Conservation (phyloP, 2,113 vertebrate species). For the Callipepla californica region DNA sequence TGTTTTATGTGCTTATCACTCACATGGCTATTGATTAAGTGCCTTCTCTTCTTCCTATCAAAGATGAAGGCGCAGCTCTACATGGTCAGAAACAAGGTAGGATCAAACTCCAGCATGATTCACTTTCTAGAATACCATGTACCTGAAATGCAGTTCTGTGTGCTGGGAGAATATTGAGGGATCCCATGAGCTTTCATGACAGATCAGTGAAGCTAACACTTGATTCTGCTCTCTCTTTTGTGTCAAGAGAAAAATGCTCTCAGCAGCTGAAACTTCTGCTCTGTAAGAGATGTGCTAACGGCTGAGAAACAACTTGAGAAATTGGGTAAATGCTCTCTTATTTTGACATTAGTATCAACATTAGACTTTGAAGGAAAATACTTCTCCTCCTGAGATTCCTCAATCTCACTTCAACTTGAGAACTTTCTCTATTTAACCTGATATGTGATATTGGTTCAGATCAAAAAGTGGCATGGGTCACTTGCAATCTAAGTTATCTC, state of each 20-base stretch:
- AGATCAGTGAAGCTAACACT: slow-evolving; percentile 3
- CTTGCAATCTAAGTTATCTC: background rate
- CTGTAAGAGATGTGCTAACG: background rate
- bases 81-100: slow-evolving; percentile 1
- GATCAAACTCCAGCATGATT: background rate
- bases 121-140: background rate
- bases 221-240: slow-evolving; percentile 1
- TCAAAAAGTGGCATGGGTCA: background rate
- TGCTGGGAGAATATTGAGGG: slow-evolving; percentile 19
- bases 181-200: background rate
- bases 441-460: background rate
- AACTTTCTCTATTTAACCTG: background rate
- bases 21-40: slow-evolving; percentile 64
- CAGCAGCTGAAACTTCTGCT: background rate
- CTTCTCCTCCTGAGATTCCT: background rate
- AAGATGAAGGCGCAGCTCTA: slow-evolving; percentile 42
- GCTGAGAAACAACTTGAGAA: background rate
- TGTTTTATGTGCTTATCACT: slow-evolving; percentile 57
- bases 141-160: background rate
- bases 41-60: slow-evolving; percentile 45
- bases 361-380: background rate
- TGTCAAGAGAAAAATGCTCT: slow-evolving; percentile 20
- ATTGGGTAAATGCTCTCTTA: background rate
- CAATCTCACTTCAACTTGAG: background rate
- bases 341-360: background rate